Conservation (phyloP, 2,113 vertebrate species). For the Calypte anna region DNA sequence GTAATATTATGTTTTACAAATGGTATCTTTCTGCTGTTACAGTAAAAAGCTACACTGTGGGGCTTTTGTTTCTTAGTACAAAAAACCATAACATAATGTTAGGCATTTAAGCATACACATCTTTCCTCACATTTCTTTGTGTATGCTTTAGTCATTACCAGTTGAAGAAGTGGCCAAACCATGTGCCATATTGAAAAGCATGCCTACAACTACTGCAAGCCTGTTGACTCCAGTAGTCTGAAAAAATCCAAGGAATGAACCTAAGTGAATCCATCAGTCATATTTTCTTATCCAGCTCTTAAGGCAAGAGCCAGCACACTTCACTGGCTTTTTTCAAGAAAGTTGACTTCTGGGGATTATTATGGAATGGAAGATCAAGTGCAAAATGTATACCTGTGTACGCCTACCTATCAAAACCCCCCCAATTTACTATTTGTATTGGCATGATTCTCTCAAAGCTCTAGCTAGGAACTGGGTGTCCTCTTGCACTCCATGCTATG, state of each 20-base stretch:
- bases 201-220: not conserved
- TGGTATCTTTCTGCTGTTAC: not conserved
- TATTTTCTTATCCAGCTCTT: not conserved
- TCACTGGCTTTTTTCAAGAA: not conserved
- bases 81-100: not conserved
- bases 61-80: not conserved
- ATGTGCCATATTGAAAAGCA: not conserved
- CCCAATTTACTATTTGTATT: not conserved
- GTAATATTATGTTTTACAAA: constrained; percentile 18
- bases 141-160: not conserved
- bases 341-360: not conserved
- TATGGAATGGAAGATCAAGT: not conserved
- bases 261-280: not conserved
- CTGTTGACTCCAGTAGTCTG: not conserved
- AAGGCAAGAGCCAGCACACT: not conserved
- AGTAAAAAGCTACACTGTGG: not conserved
- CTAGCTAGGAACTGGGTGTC: not conserved
- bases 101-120: not conserved
- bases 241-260: not conserved
- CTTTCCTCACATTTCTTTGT: constrained; percentile 15
- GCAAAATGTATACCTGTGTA: not conserved
- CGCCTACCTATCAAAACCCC: not conserved
- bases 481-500: not conserved
- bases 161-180: not conserved
- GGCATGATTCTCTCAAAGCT: not conserved